These are phyloP conservation scores for Tetramorium bicarinatum DNA, from an alignment of 2,888 invertebrate species.

Conservation along the genomic window DNA sequence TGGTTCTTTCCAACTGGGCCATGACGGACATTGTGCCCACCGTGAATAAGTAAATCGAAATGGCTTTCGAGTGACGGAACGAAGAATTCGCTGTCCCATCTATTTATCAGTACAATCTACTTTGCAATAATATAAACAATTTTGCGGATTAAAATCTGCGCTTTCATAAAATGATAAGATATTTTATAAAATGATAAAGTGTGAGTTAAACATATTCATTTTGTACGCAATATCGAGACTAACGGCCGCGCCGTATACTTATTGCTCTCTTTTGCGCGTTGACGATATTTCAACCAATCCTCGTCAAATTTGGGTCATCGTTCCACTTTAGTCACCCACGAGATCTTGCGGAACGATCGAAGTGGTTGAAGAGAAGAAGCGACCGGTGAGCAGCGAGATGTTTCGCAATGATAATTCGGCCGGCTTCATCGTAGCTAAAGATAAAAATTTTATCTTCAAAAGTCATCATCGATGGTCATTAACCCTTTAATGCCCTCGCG, in stretches of 20 bases:
- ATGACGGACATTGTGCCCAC: not conserved
- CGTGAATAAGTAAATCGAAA: constrained; percentile 22
- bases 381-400: not conserved
- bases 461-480: constrained; percentile 31
- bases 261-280: not conserved
- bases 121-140: not conserved
- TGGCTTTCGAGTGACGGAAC: constrained; percentile 13
- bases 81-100: not conserved
- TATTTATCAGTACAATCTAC: not conserved
- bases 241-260: not conserved
- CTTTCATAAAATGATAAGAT: not conserved
- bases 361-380: not conserved
- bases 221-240: not conserved
- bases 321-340: constrained; percentile 37
- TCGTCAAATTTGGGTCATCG: constrained; percentile 26
- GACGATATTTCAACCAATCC: constrained; percentile 17
- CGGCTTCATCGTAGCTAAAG: not conserved
- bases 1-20: constrained; percentile 11
- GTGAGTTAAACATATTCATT: not conserved
- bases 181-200: not conserved
- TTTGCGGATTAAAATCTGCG: not conserved
- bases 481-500: constrained; percentile 30
- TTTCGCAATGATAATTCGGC: not conserved
- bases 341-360: not conserved
- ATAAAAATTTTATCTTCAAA: not conserved